Percentiles rank a stretch among this genome's conserved stretches.
Evolutionary conservation across 2,797 vertebrate genomes (phyloP).

Genomic region (Thunnus albacares): DNA sequence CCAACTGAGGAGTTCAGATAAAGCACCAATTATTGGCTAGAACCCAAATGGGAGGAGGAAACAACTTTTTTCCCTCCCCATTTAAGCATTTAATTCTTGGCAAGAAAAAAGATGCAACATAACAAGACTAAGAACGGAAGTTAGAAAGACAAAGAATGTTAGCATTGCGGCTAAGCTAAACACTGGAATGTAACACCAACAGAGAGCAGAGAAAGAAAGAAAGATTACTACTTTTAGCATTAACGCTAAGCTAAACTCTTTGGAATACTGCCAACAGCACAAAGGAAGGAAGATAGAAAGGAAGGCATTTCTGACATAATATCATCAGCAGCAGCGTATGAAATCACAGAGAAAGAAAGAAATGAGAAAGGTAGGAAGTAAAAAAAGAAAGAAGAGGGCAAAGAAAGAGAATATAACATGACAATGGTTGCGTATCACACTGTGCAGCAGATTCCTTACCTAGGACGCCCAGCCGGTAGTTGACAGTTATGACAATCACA

Average conservation of each 20-base stretch:
- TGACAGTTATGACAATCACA: slow-evolving; percentile 99
- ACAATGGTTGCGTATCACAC: neutral
- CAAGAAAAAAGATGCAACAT: neutral
- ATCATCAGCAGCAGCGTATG: neutral
- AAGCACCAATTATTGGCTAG: neutral
- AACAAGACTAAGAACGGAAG: neutral
- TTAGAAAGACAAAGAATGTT: neutral
- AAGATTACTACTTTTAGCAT: too few species aligned
- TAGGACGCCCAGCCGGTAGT: slow-evolving; percentile 98
- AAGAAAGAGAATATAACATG: neutral
- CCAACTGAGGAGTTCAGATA: neutral
- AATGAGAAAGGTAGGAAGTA: neutral
- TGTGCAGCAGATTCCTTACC: slow-evolving; percentile 88
- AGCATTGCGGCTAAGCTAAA: neutral
- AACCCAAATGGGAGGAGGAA: neutral
- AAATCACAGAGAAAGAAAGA: neutral
- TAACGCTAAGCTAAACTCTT: neutral
- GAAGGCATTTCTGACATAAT: neutral
- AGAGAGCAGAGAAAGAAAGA: neutral
- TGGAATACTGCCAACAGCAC: neutral
- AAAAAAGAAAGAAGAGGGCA: neutral
- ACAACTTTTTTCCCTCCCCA: neutral
- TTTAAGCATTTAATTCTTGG: neutral
- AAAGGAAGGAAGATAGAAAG: neutral
- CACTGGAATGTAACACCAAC: too few species aligned